phyloP scores from a whole-genome alignment of 2,888 invertebrate genomes.

The Parelbella ahira region DNA sequence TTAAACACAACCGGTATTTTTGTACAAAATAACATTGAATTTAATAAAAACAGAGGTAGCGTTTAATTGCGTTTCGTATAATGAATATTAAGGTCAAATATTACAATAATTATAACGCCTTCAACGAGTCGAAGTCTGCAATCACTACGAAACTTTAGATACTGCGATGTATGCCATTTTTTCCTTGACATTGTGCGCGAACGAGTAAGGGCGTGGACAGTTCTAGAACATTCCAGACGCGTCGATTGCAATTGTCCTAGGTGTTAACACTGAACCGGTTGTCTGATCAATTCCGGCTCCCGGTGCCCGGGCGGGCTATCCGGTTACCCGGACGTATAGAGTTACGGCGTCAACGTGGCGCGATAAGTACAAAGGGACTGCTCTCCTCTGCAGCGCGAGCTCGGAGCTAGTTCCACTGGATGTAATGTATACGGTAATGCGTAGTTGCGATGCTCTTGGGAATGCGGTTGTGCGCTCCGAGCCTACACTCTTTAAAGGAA shows the following conservation, averaged over 20 bases:
- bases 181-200: too few species aligned
- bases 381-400: slow-evolving; percentile 2
- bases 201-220: too few species aligned
- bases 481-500: background rate
- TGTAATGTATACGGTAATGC: slow-evolving; percentile 23
- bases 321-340: slow-evolving; percentile 56
- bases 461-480: slow-evolving; percentile 7
- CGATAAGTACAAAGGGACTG: slow-evolving; percentile 43
- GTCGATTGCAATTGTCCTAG: slow-evolving; percentile 20
- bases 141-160: too few species aligned
- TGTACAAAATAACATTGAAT: too few species aligned
- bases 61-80: too few species aligned
- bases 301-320: slow-evolving; percentile 42
- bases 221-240: slow-evolving; percentile 5
- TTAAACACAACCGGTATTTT: too few species aligned
- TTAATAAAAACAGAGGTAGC: too few species aligned
- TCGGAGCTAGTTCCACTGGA: slow-evolving; percentile 19
- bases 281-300: slow-evolving; percentile 51
- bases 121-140: too few species aligned
- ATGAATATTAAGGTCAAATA: too few species aligned
- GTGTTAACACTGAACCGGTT: slow-evolving; percentile 38
- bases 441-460: slow-evolving; percentile 19
- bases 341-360: slow-evolving; percentile 53
- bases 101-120: too few species aligned
- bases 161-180: too few species aligned